These are phyloP conservation scores for Emydoidea blandingii DNA, from an alignment of 2,797 vertebrate species.

Conservation along the genomic window DNA sequence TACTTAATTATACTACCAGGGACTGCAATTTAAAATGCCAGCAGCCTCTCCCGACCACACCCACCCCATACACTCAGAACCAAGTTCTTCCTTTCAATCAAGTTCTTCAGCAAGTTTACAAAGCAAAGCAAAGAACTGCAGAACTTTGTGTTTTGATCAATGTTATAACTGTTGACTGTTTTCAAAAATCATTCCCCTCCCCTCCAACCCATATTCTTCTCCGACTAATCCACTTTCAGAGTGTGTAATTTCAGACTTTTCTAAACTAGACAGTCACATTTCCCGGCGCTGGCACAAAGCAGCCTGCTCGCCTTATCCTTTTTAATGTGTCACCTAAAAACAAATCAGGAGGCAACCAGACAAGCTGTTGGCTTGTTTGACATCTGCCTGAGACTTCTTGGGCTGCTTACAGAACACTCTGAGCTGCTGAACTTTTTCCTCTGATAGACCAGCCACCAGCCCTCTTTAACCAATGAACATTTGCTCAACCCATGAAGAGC, in stretches of 20 bases:
- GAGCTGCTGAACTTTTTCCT: neutral
- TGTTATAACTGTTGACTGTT: neutral
- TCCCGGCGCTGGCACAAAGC: conserved; percentile 5
- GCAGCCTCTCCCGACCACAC: neutral
- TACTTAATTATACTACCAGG: conserved; percentile 60
- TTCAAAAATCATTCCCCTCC: neutral
- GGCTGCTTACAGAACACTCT: neutral
- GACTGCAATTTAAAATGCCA: conserved; percentile 33
- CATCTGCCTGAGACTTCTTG: neutral
- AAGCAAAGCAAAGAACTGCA: neutral
- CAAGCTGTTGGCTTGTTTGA: conserved; percentile 28
- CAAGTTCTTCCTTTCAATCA: conserved; percentile 24
- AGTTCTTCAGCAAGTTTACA: neutral
- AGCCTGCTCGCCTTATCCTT: neutral
- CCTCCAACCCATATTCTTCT: neutral
- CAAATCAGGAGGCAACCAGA: conserved; percentile 43
- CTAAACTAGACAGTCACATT: conserved; percentile 20
- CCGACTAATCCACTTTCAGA: neutral
- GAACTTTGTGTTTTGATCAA: conserved; percentile 13
- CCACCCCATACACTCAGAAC: neutral
- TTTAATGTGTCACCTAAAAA: conserved; percentile 40
- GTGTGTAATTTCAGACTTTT: conserved; percentile 36
- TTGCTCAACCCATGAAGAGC: neutral
- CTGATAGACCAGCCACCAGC: fast-evolving
- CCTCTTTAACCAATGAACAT: fast-evolving